Evolutionary conservation across 2,113 vertebrate genomes (phyloP), one percentile per base, ranked within the genome.

Genomic region (Microcebus lehilahytsara): DNA sequence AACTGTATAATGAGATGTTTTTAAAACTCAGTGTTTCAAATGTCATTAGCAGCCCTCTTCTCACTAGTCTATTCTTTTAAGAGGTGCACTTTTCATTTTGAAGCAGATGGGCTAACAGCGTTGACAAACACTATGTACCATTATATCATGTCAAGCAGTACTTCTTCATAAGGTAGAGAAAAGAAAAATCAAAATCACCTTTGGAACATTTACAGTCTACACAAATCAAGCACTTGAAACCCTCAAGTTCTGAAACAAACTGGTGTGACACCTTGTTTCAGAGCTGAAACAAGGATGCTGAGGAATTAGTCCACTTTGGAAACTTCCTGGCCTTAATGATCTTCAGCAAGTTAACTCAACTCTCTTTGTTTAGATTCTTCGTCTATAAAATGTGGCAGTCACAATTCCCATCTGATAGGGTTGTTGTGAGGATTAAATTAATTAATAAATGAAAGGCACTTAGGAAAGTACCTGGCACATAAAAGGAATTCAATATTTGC

Each of bases 101-200:
- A 77, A 81, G 74, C 14, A 81, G 12, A 1, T 37, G n/a, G 8
- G 27, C 42, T 49, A 42, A 69, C 0, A 14, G 42, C 11, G 3
- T 58, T 87, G 64, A 56, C 19, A 40, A 64, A 77, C 5, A 58
- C 53, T 86, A 3, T 42, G 37, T 40, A 30, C 23, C 9, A 12
- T 10, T 66, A 40, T 53, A 42, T 37, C 11, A 6, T 6, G 19
- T 64, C 79, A 80, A 69, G 66, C 30, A 56, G 11, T 27, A 25
- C 53, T 84, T 84, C 40, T 91, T 88, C 53, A 88, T n/a, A n/a
- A 71, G 22, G 75, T 13, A 87, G 46, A 62, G 34, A 72, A 34
- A 80, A 30, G 42, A 49, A 53, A 77, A 90, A 64, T 60, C 12
- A 32, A 71, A 37, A 14, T 34, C 16, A 17, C 16, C 42, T 69